Evolutionary conservation across 1,140 invertebrate genomes (phyloP).

Genomic region (Drosophila nikananu): DNA sequence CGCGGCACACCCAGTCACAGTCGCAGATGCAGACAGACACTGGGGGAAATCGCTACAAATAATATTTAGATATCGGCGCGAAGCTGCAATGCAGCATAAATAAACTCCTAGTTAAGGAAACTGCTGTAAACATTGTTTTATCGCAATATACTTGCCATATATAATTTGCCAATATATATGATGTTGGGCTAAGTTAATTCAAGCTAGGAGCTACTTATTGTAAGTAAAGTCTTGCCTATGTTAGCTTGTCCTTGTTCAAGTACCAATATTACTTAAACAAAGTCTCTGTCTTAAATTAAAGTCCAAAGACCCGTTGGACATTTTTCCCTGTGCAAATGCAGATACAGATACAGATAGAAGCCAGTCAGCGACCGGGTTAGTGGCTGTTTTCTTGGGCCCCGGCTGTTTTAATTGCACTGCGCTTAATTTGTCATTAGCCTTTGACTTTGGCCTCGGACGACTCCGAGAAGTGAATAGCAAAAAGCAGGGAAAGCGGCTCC

Average conservation of each 20-base stretch:
- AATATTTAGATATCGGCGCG: background rate
- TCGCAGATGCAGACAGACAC: conserved; percentile 27
- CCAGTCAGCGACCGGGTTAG: conserved; percentile 19
- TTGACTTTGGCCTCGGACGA: conserved; percentile 60
- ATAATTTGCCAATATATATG: too few relatives aligned
- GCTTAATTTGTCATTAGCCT: conserved; percentile 83
- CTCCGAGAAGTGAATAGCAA: conserved; percentile 16
- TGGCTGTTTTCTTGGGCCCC: conserved; percentile 34
- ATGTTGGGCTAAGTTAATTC: too few relatives aligned
- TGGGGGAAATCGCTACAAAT: conserved; percentile 9
- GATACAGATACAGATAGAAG: conserved; percentile 38
- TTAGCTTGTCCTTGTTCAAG: background rate
- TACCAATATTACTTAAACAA: background rate
- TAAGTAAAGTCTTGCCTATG: background rate
- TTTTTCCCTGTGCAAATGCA: conserved; percentile 31
- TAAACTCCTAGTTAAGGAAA: conserved; percentile 1
- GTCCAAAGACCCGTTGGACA: too few relatives aligned
- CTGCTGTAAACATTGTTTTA: background rate
- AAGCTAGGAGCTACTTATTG: too few relatives aligned
- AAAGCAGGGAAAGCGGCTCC: conserved; percentile 22
- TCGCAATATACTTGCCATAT: background rate
- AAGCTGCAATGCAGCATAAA: background rate
- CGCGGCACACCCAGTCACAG: conserved; percentile 53
- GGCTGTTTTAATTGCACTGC: conserved; percentile 70
- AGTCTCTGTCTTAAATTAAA: too few relatives aligned